phyloP scores from a whole-genome alignment of 2,113 vertebrate genomes.

The Epinephelus cyanopodus region DNA sequence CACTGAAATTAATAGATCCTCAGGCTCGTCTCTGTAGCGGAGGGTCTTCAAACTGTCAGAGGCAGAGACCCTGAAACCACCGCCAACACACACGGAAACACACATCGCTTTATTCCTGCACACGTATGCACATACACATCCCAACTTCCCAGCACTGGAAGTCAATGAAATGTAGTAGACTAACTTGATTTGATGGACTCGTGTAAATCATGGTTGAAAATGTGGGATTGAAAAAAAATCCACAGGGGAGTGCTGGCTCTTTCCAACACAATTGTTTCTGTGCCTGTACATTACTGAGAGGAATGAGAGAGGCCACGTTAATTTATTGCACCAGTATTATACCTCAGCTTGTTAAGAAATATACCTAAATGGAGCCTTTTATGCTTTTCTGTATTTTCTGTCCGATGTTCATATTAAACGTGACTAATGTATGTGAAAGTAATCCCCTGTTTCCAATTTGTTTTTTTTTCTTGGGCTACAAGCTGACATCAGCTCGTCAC shows the following conservation, averaged over 20 bases:
- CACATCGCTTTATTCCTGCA: neutral
- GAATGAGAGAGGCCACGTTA: too few relatives aligned
- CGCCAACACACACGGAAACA: neutral
- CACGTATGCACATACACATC: neutral
- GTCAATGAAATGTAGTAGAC: conserved; percentile 10
- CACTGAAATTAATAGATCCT: conserved; percentile 75
- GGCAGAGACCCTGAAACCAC: conserved; percentile 45
- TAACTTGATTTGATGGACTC: conserved; percentile 6
- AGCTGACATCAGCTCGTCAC: too few relatives aligned
- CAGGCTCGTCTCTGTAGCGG: conserved; percentile 41
- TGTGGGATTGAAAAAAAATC: conserved; percentile 18
- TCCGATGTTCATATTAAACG: too few relatives aligned
- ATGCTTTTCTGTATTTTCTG: too few relatives aligned
- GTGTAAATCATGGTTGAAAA: neutral
- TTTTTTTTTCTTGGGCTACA: too few relatives aligned
- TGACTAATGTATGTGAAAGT: too few relatives aligned
- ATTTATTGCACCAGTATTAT: too few relatives aligned
- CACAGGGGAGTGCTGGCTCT: neutral
- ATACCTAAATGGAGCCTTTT: too few relatives aligned
- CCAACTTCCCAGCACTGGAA: neutral
- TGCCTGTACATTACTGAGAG: neutral
- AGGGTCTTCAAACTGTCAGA: conserved; percentile 61
- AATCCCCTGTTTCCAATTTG: too few relatives aligned
- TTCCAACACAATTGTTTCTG: neutral
- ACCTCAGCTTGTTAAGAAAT: too few relatives aligned